Conservation (phyloP, 2,888 invertebrate species). For the Hermaeophaga mercurialis region DNA sequence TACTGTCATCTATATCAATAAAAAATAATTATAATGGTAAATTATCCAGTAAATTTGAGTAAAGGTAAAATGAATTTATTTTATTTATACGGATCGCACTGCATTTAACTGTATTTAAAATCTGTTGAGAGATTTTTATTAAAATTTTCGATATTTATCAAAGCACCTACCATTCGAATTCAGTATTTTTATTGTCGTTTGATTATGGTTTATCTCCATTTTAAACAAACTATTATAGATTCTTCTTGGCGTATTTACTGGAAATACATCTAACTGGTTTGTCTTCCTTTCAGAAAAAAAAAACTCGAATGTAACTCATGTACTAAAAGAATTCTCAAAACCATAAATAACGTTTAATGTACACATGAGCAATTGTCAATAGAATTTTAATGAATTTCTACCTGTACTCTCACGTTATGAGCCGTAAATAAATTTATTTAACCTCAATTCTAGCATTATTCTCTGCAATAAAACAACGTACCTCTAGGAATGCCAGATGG, state of each 20-base stretch:
- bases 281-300: slow-evolving; percentile 29
- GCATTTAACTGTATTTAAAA: no score
- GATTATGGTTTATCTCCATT: slow-evolving; percentile 30
- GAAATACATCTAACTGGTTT: slow-evolving; percentile 36
- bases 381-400: slow-evolving; percentile 25
- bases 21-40: no score
- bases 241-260: slow-evolving; percentile 34
- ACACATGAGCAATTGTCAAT: slow-evolving; percentile 26
- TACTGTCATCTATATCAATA: no score
- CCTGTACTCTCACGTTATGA: background rate
- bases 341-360: slow-evolving; percentile 29
- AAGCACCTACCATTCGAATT: no score
- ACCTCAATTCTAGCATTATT: background rate
- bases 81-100: no score
- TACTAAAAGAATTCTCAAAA: slow-evolving; percentile 26
- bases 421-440: slow-evolving; percentile 15
- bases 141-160: no score
- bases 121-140: no score
- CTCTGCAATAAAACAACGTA: slow-evolving; percentile 28
- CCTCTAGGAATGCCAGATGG: slow-evolving; percentile 56
- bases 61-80: no score
- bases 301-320: slow-evolving; percentile 27
- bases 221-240: slow-evolving; percentile 35
- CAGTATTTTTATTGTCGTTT: slow-evolving; percentile 28
- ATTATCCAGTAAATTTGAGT: no score